Base-by-base conservation (phyloP, 2,113 vertebrate species). In the Heloderma charlesbogerti region DNA sequence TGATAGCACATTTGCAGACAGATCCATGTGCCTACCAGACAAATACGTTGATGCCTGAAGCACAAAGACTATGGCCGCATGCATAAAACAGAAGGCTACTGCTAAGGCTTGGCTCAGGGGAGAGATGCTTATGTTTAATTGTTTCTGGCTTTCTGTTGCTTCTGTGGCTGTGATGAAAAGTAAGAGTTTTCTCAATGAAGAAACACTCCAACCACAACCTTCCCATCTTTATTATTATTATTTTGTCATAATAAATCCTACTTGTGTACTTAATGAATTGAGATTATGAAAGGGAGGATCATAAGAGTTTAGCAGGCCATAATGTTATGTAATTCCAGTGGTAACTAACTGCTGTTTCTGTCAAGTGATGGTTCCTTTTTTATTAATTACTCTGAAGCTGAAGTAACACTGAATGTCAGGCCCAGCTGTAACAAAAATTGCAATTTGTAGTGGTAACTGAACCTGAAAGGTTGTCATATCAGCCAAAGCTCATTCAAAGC, bases 401-500 rank as follows among this genome's bases (percentile, higher is more conserved):
- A 90, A 80, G n/a, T 83, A 94, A 91, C 86, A 8, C 25, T 72
- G 6, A 51, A 31, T 91, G 1, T 69, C 25, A 92, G 18, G 69
- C 0, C 84, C 48, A 9, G 0, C 8, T 13, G 0, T 0, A 45
- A 67, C 43, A 2, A 88, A 94, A 88, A 1, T 20, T 63, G 5
- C 1, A 74, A 57, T 89, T 84, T 88, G 45, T 66, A 88, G 6
- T 37, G 0, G 48, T 51, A n/a, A 22, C 0, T 87, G 6, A 88
- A 77, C 88, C 10, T 63, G 7, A 89, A 81, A 86, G 6, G 12
- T 77, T 25, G 6, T 60, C 79, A 12, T 67, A 22, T 80, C 43
- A 60, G 0, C 40, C 45, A 0, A 43, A 51, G 9, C 54, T 90
- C 81, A 3, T 88, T 48, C 4, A 63, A 16, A 78, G 25, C 13